A percentile compares a stretch with the other conserved stretches of the same genome.
These are phyloP conservation scores for Phylloscopus whistleri DNA, from an alignment of 2,113 vertebrate genomes.

Conservation along the genomic window DNA sequence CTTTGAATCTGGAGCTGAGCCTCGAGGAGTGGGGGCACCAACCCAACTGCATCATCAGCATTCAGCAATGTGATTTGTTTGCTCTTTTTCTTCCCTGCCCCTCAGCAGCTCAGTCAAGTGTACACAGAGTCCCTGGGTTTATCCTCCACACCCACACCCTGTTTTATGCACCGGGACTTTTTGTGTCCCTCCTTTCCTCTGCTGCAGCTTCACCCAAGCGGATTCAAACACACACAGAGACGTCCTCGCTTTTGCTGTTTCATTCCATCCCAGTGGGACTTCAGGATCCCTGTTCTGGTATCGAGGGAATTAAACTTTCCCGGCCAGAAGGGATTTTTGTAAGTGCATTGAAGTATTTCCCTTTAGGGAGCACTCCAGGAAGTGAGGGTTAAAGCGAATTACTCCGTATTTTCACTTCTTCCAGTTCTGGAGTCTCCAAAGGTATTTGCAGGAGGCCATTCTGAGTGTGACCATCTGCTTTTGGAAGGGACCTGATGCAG, in stretches of 20 bases:
- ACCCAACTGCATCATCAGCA: not conserved
- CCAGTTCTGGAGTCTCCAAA: not conserved
- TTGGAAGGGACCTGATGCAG: not conserved
- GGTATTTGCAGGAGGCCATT: not conserved
- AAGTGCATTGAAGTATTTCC: not conserved
- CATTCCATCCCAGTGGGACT: not conserved
- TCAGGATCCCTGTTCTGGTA: not conserved
- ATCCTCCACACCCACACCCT: not conserved
- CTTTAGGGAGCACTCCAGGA: not conserved
- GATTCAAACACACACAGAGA: not conserved
- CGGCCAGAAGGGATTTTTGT: not conserved
- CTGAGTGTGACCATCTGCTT: not conserved
- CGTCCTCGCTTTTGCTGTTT: not conserved
- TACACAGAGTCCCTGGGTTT: not conserved
- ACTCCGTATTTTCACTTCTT: not conserved
- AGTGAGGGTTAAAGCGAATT: rapidly evolving
- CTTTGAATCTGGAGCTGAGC: not conserved
- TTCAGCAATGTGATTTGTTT: not conserved
- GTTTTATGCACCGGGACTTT: not conserved
- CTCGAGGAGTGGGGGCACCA: not conserved
- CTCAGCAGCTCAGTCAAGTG: not conserved
- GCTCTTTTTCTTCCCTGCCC: not conserved
- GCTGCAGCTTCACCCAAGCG: rapidly evolving
- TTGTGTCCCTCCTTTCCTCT: not conserved
- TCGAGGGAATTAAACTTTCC: not conserved